These are phyloP conservation scores for Hexactinellida sp. DNA, from an alignment of 37 sponge, comb jelly and placozoan genomes.

Conservation along the genomic window DNA sequence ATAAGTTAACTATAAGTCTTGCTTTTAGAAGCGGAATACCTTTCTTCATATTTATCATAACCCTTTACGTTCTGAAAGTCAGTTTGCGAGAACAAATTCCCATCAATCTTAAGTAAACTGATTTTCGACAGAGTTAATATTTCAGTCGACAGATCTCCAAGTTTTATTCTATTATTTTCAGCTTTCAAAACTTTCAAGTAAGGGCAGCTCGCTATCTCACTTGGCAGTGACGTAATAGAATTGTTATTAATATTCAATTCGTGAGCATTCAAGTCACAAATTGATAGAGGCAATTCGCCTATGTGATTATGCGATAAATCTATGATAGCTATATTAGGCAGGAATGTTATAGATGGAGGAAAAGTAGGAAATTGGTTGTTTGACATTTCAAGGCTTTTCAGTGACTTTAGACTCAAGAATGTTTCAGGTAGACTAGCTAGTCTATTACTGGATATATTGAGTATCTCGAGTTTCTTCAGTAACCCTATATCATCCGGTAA, in stretches of 20 bases:
- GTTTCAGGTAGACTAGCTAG: background rate
- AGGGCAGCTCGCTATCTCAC: background rate
- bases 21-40: background rate
- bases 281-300: background rate
- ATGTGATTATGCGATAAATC: background rate
- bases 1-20: background rate
- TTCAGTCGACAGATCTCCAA: background rate
- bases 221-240: background rate
- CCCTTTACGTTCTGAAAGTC: background rate
- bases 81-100: background rate
- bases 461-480: background rate
- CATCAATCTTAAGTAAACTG: background rate
- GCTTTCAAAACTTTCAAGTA: constrained; percentile 1
- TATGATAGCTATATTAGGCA: background rate
- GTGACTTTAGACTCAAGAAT: background rate
- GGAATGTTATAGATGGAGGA: background rate
- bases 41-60: constrained; percentile 14
- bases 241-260: background rate
- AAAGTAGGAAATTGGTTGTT: background rate
- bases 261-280: background rate
- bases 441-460: background rate
- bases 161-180: background rate
- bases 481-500: background rate
- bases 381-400: background rate
- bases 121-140: background rate